phyloP scores from a whole-genome alignment of 1,140 invertebrate genomes.

The Liolophura sinensis region DNA sequence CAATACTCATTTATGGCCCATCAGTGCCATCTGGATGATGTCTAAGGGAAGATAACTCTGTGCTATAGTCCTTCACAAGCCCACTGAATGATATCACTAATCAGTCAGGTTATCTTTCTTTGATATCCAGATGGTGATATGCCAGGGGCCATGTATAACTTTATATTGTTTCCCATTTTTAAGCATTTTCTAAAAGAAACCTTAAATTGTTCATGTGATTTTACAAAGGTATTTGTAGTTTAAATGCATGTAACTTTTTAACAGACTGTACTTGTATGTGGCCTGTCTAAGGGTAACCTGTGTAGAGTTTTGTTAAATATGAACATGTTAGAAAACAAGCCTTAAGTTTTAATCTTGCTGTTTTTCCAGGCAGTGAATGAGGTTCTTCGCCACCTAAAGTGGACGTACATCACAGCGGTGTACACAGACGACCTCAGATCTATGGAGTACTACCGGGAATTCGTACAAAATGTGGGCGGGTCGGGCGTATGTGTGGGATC shows the following conservation, averaged over 20 bases:
- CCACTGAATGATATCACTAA: too few relatives aligned
- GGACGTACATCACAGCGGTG: slow-evolving; percentile 58
- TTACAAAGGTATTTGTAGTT: neutral
- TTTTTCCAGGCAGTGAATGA: slow-evolving; percentile 51
- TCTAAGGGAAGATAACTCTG: slow-evolving; percentile 36
- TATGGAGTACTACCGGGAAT: slow-evolving; percentile 37
- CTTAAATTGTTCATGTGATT: neutral
- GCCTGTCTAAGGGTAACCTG: neutral
- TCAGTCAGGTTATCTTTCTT: too few relatives aligned
- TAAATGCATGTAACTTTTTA: neutral
- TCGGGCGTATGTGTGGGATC: slow-evolving; percentile 44
- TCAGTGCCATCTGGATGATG: too few relatives aligned
- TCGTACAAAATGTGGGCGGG: slow-evolving; percentile 32
- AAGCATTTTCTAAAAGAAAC: neutral
- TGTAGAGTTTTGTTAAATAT: slow-evolving; percentile 6
- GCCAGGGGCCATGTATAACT: too few relatives aligned
- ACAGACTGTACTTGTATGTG: neutral
- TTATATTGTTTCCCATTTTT: neutral
- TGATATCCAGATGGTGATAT: too few relatives aligned
- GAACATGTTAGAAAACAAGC: slow-evolving; percentile 16
- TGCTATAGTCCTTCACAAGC: too few relatives aligned
- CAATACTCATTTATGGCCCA: too few relatives aligned
- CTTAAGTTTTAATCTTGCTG: slow-evolving; percentile 1
- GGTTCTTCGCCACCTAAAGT: slow-evolving; percentile 54
- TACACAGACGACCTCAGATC: slow-evolving; percentile 53